A percentile compares a stretch with the other conserved stretches of the same genome.
These are phyloP conservation scores for Dryobates pubescens DNA, from an alignment of 2,797 vertebrate genomes.

Conservation along the genomic window DNA sequence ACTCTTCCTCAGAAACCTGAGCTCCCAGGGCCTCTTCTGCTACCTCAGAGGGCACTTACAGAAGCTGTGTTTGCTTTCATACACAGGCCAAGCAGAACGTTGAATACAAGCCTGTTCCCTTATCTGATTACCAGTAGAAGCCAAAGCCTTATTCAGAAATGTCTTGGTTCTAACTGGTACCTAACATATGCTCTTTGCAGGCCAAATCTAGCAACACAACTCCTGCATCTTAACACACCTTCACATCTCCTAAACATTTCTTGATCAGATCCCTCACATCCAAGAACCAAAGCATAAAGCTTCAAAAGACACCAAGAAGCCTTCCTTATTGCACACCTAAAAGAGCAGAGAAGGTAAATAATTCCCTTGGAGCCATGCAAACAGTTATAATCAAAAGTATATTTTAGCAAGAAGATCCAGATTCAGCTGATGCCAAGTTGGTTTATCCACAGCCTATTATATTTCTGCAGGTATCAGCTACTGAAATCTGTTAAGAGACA, in stretches of 20 bases:
- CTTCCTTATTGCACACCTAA: background rate
- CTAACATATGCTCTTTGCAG: background rate
- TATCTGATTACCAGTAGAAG: background rate
- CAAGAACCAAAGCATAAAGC: background rate
- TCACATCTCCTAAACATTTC: background rate
- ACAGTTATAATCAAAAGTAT: background rate
- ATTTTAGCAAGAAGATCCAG: background rate
- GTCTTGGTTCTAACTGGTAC: background rate
- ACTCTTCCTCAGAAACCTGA: background rate
- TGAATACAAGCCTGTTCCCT: background rate
- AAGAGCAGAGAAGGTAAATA: background rate
- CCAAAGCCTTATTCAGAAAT: background rate
- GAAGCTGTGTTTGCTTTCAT: background rate
- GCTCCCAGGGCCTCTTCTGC: background rate
- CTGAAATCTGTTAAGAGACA: background rate
- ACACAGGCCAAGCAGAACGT: background rate
- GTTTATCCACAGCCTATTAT: background rate
- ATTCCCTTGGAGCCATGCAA: background rate
- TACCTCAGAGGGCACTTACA: accelerated
- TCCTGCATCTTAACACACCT: background rate
- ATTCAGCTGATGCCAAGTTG: background rate
- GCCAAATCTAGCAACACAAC: background rate
- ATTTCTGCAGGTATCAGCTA: background rate
- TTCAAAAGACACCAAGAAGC: background rate
- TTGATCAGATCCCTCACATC: background rate